phyloP scores from a whole-genome alignment of 2,113 vertebrate genomes.

The Okapia johnstoni region DNA sequence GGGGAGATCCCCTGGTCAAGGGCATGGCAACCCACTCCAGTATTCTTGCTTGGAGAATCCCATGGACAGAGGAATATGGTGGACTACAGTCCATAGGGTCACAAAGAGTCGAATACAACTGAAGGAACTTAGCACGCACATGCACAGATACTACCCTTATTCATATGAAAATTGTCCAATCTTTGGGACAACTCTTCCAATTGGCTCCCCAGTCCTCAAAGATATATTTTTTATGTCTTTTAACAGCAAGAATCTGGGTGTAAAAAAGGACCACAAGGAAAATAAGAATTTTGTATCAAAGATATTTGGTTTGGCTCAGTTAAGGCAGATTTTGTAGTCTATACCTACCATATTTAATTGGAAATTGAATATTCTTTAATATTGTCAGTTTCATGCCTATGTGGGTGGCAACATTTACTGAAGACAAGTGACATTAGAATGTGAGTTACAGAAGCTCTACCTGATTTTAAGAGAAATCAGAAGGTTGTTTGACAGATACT shows the following conservation, averaged over 20 bases:
- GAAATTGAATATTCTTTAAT: neutral
- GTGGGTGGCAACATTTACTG: neutral
- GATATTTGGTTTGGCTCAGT: neutral
- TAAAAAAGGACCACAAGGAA: neutral
- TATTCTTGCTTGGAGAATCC: neutral
- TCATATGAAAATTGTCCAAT: neutral
- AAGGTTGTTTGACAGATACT: neutral
- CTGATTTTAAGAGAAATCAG: neutral
- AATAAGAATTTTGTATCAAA: neutral
- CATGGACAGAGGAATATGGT: neutral
- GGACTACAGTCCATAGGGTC: neutral
- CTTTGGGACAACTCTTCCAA: neutral
- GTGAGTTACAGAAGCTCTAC: neutral
- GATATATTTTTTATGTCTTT: neutral
- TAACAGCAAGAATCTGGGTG: neutral
- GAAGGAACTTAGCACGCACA: neutral
- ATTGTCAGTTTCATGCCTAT: neutral
- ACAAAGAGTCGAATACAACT: neutral
- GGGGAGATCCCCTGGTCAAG: neutral
- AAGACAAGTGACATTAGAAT: neutral
- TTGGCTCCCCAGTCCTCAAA: neutral
- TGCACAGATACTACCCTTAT: neutral
- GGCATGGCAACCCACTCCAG: neutral
- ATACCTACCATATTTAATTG: neutral
- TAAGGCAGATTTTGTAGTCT: neutral